Conservation (phyloP, 2,113 vertebrate species). For the Phalacrocorax carbo region DNA sequence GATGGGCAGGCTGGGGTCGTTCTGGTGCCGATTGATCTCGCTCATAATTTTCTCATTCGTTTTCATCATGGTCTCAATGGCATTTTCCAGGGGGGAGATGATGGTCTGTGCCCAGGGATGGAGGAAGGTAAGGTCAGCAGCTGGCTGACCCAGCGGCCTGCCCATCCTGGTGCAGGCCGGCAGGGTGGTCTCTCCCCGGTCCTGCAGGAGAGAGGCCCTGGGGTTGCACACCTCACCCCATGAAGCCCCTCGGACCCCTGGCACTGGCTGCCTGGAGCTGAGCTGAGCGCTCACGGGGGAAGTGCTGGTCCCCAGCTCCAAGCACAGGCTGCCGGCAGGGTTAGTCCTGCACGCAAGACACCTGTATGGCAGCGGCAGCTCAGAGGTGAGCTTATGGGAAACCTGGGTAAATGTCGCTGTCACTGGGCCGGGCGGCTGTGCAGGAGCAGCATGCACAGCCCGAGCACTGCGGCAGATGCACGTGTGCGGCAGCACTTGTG, state of each 20-base stretch:
- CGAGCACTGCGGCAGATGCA: background rate
- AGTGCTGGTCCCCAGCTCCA: background rate
- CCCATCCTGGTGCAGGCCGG: rapidly evolving
- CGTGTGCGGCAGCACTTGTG: rapidly evolving
- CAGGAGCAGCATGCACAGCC: background rate
- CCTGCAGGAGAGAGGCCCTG: rapidly evolving
- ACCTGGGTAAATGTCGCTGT: too few species aligned
- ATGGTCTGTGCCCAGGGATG: background rate
- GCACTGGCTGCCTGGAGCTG: background rate
- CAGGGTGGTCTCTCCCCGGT: background rate
- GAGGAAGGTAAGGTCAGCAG: background rate
- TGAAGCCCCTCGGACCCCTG: background rate
- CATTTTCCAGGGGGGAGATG: conserved; percentile 61
- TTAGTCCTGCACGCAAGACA: rapidly evolving
- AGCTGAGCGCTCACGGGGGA: rapidly evolving
- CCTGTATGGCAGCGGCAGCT: background rate
- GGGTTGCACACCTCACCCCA: background rate
- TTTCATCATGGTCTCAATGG: conserved; percentile 65
- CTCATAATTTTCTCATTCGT: conserved; percentile 62
- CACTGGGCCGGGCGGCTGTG: background rate
- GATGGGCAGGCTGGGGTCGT: conserved; percentile 21
- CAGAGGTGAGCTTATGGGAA: background rate
- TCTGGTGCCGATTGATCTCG: conserved; percentile 53
- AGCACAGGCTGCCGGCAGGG: background rate
- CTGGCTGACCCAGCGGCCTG: background rate